These are phyloP conservation scores for Incurvaria masculella DNA, from an alignment of 2,888 invertebrate genomes.

Conservation along the genomic window DNA sequence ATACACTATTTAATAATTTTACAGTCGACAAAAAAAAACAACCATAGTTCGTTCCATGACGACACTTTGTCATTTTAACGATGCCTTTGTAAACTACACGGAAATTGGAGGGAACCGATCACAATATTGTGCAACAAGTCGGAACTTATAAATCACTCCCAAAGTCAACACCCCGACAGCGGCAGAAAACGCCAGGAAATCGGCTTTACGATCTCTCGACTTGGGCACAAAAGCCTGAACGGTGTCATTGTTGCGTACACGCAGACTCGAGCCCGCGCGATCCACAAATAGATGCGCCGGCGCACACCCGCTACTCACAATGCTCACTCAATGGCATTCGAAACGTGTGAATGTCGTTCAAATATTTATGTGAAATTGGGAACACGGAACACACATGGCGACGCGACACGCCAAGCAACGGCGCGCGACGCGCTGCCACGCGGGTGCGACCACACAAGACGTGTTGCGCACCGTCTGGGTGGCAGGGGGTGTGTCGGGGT, in stretches of 20 bases:
- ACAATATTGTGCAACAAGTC: conserved; percentile 31
- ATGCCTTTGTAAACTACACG: too few relatives aligned
- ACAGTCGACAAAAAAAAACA: too few relatives aligned
- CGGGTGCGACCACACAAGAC: conserved; percentile 49
- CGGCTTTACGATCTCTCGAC: conserved; percentile 22
- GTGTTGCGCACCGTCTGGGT: too few relatives aligned
- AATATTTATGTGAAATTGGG: conserved; percentile 40
- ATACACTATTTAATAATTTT: too few relatives aligned
- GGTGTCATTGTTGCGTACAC: conserved; percentile 24
- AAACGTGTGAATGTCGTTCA: conserved; percentile 29
- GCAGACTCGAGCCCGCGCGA: background rate
- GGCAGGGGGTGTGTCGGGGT: too few relatives aligned
- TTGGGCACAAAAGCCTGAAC: conserved; percentile 25
- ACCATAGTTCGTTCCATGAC: too few relatives aligned
- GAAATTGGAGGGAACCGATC: conserved; percentile 24
- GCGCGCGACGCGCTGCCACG: too few relatives aligned
- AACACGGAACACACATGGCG: conserved; percentile 33
- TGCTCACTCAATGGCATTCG: too few relatives aligned
- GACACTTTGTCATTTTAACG: too few relatives aligned
- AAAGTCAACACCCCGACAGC: conserved; percentile 39
- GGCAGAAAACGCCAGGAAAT: conserved; percentile 32
- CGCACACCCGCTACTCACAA: too few relatives aligned
- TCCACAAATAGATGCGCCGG: conserved; percentile 12
- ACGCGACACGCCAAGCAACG: conserved; percentile 44
- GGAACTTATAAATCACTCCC: conserved; percentile 42